phyloP scores from a whole-genome alignment of 2,113 vertebrate genomes.

The Platysteira castanea region DNA sequence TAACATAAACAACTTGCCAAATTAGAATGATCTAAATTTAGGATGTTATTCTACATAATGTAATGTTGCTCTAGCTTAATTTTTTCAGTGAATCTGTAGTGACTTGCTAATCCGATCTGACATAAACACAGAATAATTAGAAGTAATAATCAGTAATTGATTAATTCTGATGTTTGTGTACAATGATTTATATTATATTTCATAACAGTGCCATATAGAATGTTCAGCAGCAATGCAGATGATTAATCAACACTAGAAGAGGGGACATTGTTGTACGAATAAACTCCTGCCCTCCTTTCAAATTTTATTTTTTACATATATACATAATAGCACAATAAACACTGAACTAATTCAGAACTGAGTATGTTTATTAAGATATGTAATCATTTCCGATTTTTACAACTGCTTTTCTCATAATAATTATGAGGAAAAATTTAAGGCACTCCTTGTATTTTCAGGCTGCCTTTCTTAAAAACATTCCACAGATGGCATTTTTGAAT shows the following conservation, averaged over 20 bases:
- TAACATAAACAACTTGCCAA: neutral
- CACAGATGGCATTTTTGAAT: conserved; percentile 15
- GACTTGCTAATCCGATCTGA: neutral
- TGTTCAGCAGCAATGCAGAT: neutral
- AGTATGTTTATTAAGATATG: neutral
- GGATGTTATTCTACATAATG: neutral
- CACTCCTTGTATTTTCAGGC: neutral
- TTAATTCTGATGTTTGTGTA: conserved; percentile 20
- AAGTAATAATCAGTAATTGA: conserved; percentile 20
- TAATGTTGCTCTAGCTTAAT: neutral
- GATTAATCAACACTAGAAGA: neutral
- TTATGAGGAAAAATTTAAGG: neutral
- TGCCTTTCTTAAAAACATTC: neutral
- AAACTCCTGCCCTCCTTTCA: neutral
- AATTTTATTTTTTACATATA: neutral
- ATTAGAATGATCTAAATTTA: neutral
- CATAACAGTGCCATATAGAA: neutral
- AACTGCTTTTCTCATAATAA: neutral
- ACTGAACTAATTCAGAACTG: neutral
- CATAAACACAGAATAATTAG: conserved; percentile 32
- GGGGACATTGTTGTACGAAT: neutral
- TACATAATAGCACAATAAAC: neutral
- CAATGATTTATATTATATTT: neutral
- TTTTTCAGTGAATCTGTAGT: neutral
- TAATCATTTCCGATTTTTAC: neutral